phyloP scores from a whole-genome alignment of 2,888 invertebrate genomes.

The Bombyx huttoni region DNA sequence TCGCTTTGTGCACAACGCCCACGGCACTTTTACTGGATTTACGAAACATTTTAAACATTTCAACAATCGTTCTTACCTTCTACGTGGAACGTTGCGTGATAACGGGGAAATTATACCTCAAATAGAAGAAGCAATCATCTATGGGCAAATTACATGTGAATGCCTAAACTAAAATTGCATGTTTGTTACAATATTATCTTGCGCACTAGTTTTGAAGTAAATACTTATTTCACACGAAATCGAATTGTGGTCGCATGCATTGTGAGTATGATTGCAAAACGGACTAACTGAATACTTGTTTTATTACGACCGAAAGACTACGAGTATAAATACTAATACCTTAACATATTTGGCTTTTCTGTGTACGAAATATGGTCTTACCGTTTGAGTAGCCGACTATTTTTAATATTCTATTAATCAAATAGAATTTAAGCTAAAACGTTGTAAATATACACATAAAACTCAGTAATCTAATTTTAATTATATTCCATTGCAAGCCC shows the following conservation, averaged over 20 bases:
- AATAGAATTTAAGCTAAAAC: too few species aligned
- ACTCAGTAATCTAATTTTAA: too few species aligned
- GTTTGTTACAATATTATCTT: background rate
- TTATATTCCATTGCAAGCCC: background rate
- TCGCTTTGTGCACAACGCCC: slow-evolving; percentile 57
- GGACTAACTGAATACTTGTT: background rate
- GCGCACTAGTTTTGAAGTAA: background rate
- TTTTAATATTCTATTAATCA: too few species aligned
- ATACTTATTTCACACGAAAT: background rate
- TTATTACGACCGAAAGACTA: background rate
- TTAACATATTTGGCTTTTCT: too few species aligned
- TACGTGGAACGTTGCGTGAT: slow-evolving; percentile 43
- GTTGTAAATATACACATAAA: too few species aligned
- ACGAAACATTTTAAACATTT: slow-evolving; percentile 52
- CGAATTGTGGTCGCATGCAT: background rate
- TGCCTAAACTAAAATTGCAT: slow-evolving; percentile 1
- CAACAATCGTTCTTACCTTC: slow-evolving; percentile 36
- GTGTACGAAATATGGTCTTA: too few species aligned
- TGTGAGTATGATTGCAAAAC: background rate
- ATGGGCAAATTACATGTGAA: slow-evolving; percentile 6
- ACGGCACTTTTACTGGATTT: slow-evolving; percentile 64
- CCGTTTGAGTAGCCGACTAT: too few species aligned
- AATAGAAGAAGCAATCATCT: slow-evolving; percentile 20
- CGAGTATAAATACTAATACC: background rate
- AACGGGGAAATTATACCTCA: slow-evolving; percentile 38